Conservation (phyloP, 2,888 invertebrate genomes). For the Caenorhabditis sp. region DNA sequence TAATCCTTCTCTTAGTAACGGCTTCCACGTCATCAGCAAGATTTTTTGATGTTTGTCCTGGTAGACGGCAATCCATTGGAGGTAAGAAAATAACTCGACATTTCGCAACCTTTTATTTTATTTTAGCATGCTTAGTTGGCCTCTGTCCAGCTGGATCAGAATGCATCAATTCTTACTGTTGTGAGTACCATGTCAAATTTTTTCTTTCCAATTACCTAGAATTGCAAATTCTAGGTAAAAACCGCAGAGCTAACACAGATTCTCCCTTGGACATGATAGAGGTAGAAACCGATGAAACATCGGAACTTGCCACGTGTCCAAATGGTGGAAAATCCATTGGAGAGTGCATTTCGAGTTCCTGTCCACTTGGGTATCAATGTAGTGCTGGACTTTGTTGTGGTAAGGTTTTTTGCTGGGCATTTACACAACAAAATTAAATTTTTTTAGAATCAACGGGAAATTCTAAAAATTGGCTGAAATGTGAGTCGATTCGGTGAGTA, state of each 20-base stretch:
- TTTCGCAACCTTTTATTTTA: not conserved
- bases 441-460: slow-evolving; percentile 17
- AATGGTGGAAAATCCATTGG: slow-evolving; percentile 67
- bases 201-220: not conserved
- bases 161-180: slow-evolving; percentile 76
- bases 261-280: slow-evolving; percentile 32
- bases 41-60: slow-evolving; percentile 74
- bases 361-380: slow-evolving; percentile 74
- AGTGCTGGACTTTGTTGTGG: slow-evolving; percentile 75
- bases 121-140: slow-evolving; percentile 75
- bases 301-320: slow-evolving; percentile 50
- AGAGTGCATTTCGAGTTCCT: slow-evolving; percentile 72
- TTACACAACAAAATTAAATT: too few species aligned
- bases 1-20: not conserved
- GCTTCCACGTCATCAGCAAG: slow-evolving; percentile 15
- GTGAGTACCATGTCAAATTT: slow-evolving; percentile 49
- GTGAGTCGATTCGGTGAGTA: slow-evolving; percentile 30
- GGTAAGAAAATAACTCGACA: slow-evolving; percentile 35
- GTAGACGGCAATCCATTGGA: slow-evolving; percentile 71
- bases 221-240: slow-evolving; percentile 37
- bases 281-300: slow-evolving; percentile 48
- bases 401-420: slow-evolving; percentile 47
- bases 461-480: slow-evolving; percentile 50
- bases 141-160: slow-evolving; percentile 75
- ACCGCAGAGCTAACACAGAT: slow-evolving; percentile 33